Evolutionary conservation across 2,888 invertebrate genomes (phyloP), one percentile per base, ranked within the genome.

Genomic region (Sicus ferrugineus): DNA sequence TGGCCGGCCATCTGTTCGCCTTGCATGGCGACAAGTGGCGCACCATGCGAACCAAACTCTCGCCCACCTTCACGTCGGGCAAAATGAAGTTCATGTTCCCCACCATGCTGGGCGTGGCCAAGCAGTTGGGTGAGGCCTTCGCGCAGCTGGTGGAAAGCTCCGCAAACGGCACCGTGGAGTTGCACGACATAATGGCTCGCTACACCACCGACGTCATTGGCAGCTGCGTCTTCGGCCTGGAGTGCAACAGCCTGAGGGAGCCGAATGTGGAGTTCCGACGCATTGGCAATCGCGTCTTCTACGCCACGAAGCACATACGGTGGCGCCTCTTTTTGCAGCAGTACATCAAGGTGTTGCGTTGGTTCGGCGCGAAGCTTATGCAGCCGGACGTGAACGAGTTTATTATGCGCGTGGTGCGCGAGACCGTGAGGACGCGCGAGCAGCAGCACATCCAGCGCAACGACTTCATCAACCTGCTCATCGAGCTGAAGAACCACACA

Each of bases 161-260:
- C 0, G 2, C 30, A 0, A 23, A 52, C 1, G 75, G 73, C 0
- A 6, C 21, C 3, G 11, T 86, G 2, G 87, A 88, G 66, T 70
- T 87, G 16, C 84, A 86, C 66, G 86, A 86, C 16, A 67, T 85
- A 0, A 77, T 84, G 34, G 84, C 84, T 0, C 81, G 85, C 28
- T 88, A 81, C 62, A 86, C 87, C 0, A 86, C 86, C 7, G 88
- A 88, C 75, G 86, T 88, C 0, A 87, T 88, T 69, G 86, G 86
- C 19, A 79, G 78, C 2, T 84, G 86, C 73, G 86, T 83, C 0
- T 87, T 87, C 75, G 87, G 87, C 4, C 79, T 87, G 0, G 81
- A 86, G 21, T 83, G 85, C 72, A 86, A 87, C 68, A 83, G 84
- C 52, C 77, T 87, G 19, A 79, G 78, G 19, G 76, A 86, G 74